These are phyloP conservation scores for Oreortyx pictus DNA, from an alignment of 2,797 vertebrate genomes.

Conservation along the genomic window DNA sequence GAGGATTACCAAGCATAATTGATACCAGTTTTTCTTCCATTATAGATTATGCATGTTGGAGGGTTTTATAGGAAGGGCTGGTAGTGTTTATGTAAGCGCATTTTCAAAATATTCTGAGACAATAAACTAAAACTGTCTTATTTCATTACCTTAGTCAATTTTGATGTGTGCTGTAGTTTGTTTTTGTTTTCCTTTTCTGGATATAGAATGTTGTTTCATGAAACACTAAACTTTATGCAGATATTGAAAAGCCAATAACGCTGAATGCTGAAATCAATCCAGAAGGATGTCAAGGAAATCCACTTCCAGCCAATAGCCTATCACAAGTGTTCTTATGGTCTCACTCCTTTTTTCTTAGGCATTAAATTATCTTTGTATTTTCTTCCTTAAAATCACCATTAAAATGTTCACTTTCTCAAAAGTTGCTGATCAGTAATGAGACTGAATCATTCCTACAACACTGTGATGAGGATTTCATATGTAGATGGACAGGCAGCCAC, in stretches of 20 bases:
- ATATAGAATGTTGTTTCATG: background rate
- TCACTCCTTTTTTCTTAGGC: background rate
- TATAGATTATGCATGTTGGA: background rate
- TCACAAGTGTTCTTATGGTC: background rate
- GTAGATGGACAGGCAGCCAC: background rate
- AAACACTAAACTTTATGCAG: constrained; percentile 27
- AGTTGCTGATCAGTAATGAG: background rate
- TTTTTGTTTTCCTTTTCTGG: background rate
- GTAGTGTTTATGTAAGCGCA: background rate
- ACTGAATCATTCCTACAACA: accelerated
- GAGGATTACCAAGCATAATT: constrained; percentile 61
- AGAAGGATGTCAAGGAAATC: background rate
- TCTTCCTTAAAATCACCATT: background rate
- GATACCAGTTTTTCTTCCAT: background rate
- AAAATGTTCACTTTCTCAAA: background rate
- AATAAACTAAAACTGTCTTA: background rate
- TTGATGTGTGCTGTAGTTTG: background rate
- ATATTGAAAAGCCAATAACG: background rate
- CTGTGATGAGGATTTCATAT: background rate
- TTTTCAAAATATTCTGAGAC: background rate
- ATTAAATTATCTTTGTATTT: background rate
- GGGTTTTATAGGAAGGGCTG: background rate
- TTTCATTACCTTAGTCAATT: background rate
- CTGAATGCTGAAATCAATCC: background rate
- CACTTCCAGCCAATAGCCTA: background rate